Base-by-base conservation (phyloP, 1,140 invertebrate species). In the Vollenhovia emeryi region DNA sequence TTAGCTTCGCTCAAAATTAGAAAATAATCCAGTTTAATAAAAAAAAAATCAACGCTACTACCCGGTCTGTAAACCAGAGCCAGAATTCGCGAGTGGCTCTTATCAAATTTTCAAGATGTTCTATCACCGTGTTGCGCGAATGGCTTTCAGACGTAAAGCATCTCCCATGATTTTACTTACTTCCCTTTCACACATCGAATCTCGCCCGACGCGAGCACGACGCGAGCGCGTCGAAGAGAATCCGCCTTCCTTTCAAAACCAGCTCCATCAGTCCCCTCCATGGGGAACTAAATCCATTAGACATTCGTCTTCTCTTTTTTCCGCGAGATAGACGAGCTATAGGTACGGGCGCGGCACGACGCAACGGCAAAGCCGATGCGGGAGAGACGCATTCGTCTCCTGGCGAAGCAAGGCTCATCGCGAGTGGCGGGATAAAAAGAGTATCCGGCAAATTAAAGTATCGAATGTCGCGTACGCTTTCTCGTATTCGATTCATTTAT, bases 231-330 rank as follows among this genome's bases (percentile, higher is more conserved):
- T 21, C 59, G 59, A 86, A 59, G 59, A 76, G 57, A 86, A 88
- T 86, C 87, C 64, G 36, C 69, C 55, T 62, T 66, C 73, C 62
- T 89, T 89, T 89, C 74, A 89, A 89, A 89, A 89, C 36, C 75
- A 75, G 75, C 74, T 62, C 43, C 24, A 36, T 60, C 45, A 36
- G 50, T 87, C 75, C 85, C 79, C 68, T 86, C 87, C 69, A 52
- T 57, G 33, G 87, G 80, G 74, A 89, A 55, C 78, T 89, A 89
- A 89, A 87, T 87, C 88, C 87, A 89, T 89, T 89, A 89, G 88
- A 55, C 30, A 52, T 79, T 86, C 87, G 60, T 62, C 85, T 71
- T 76, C 60, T 68, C 40, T 62, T 78, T 87, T 76, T 84, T 84
- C 55, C 33, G 3, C 9, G 15, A 89, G 80, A 52, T 64, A 66